Evolutionary conservation across 2,113 vertebrate species (phyloP), one percentile per base, ranked within the genome.

Genomic region (Scomber colias): DNA sequence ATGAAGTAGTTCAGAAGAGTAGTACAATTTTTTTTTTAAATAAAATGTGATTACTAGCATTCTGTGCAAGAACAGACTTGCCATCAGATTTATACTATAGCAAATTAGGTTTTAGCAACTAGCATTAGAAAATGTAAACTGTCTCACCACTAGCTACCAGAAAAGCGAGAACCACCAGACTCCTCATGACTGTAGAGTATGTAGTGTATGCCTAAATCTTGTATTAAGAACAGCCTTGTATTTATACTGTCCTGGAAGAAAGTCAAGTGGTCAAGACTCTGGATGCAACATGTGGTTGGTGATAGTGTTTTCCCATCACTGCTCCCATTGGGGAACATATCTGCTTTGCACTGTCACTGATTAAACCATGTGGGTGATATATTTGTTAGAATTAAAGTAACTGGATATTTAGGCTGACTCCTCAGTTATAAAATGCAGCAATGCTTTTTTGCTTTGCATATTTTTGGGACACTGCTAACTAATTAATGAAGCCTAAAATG

Each of bases 111-210:
- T 59, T 15, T 57, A 49, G 14, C 9, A 27, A 71, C 0, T 17
- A 6, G 14, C 51, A 12, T 44, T 19, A 62, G 17, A 66, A 44
- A 6, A 60, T 64, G 51, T 2, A 63, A 82, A 49, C 9, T 51
- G 6, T 75, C 87, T 90, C 89, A 94, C 94, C 87, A 54, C 83
- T 84, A 66, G 82, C 89, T 64, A 91, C 65, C 21, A 93, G 49
- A 24, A 94, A 48, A 63, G 83, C 70, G 0, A 94, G 85, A 76
- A 94, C 51, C 77, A 94, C 48, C 77, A 94, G 79, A 55, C 77
- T 92, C 85, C 89, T 92, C 89, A 90, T 95, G 85, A 13, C 74
- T 84, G 66, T 64, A 24, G 67, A 55, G 11, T 46, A 8, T 55
- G 24, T n/a, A 9, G 57, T 45, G 51, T 46, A 24, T 53, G 75